A percentile compares a stretch with the other conserved stretches of the same genome.
phyloP scores from a whole-genome alignment of 2,113 vertebrate species.

The Thinocorus orbignyianus region DNA sequence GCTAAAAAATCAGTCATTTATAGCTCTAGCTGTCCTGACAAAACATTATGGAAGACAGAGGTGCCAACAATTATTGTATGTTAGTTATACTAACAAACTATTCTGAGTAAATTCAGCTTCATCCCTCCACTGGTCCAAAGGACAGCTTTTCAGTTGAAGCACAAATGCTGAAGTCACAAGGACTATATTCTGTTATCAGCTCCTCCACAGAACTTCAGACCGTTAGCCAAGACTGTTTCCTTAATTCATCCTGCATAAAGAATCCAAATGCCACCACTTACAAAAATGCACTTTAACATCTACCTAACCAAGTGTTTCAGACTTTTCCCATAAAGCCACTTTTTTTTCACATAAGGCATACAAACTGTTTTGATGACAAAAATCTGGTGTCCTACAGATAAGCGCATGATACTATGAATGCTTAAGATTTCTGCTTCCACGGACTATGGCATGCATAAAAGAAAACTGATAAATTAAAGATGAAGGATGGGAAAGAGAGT shows the following conservation, averaged over 20 bases:
- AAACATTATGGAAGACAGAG: background rate
- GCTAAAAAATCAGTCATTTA: background rate
- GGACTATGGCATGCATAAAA: background rate
- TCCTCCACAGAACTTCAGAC: background rate
- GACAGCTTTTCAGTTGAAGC: background rate
- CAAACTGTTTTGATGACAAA: background rate
- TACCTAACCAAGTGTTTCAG: background rate
- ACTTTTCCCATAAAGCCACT: background rate
- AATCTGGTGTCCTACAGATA: background rate
- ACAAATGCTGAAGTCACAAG: background rate
- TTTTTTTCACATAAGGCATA: background rate
- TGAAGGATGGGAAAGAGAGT: background rate
- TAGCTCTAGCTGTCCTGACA: background rate
- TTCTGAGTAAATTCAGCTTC: background rate
- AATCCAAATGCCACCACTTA: background rate
- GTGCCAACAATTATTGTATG: background rate
- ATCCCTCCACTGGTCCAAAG: background rate
- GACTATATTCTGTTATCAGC: background rate
- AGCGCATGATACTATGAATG: rapidly evolving
- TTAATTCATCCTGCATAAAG: background rate
- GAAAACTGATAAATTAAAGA: background rate
- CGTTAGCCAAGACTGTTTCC: background rate
- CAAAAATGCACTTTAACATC: background rate
- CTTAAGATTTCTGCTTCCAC: background rate
- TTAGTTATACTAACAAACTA: background rate